Evolutionary conservation across 2,888 invertebrate genomes (phyloP).

Genomic region (Drosophila dives): DNA sequence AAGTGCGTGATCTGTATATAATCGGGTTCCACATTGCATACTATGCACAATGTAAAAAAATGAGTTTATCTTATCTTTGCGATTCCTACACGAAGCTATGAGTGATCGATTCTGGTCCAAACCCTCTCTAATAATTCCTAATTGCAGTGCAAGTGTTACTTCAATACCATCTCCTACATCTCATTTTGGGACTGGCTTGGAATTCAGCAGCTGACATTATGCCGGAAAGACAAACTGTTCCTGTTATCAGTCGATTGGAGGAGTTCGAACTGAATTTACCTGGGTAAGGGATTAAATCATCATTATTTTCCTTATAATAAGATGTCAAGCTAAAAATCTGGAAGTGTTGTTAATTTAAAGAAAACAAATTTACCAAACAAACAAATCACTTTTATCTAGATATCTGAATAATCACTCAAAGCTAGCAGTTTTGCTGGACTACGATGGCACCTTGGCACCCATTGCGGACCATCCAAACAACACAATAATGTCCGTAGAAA

Average conservation of each 20-base stretch:
- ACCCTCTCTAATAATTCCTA: background rate
- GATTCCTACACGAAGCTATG: background rate
- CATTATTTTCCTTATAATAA: constrained; percentile 53
- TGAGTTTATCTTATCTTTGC: background rate
- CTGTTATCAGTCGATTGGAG: constrained; percentile 74
- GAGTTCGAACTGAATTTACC: constrained; percentile 81
- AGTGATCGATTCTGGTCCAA: background rate
- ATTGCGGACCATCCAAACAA: constrained; percentile 90
- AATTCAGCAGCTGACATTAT: constrained; percentile 52
- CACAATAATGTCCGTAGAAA: constrained; percentile 88
- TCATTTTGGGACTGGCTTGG: constrained; percentile 21
- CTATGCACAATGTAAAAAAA: background rate
- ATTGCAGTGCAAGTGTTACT: constrained; percentile 19
- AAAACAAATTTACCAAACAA: no score
- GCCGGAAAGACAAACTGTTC: constrained; percentile 76
- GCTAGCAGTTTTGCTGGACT: constrained; percentile 89
- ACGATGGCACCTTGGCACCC: constrained; percentile 91
- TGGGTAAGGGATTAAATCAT: constrained; percentile 72
- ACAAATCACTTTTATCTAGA: constrained; percentile 45
- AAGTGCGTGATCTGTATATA: background rate
- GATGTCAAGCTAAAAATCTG: constrained; percentile 25
- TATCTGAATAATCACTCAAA: constrained; percentile 87
- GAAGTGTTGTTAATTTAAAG: background rate
- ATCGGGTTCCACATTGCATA: background rate
- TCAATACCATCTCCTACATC: constrained; percentile 6